phyloP scores from a whole-genome alignment of 2,797 vertebrate genomes.

The Labeo calbasu region DNA sequence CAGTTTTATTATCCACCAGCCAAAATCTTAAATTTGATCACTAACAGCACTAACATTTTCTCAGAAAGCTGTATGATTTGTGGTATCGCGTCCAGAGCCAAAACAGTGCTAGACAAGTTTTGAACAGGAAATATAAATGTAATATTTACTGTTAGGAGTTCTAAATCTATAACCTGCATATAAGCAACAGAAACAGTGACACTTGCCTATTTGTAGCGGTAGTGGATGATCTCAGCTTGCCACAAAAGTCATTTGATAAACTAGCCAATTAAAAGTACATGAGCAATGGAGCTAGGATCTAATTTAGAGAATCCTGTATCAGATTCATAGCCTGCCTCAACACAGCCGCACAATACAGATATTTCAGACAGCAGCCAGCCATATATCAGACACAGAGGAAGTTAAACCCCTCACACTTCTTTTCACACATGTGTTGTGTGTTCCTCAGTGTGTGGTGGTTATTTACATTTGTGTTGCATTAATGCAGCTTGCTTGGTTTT shows the following conservation, averaged over 20 bases:
- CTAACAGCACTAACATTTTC: background rate
- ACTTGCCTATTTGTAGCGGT: background rate
- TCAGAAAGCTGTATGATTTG: background rate
- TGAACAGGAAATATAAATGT: background rate
- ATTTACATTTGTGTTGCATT: constrained; percentile 33
- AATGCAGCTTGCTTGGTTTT: constrained; percentile 36
- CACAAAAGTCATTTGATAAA: constrained; percentile 42
- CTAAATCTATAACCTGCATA: constrained; percentile 2
- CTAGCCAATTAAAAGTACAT: constrained; percentile 35
- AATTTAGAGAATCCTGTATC: background rate
- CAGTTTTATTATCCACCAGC: background rate
- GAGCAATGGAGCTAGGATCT: background rate
- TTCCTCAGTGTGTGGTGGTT: constrained; percentile 13
- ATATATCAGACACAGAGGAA: background rate
- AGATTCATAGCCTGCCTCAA: background rate
- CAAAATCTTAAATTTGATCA: background rate
- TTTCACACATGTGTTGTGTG: background rate
- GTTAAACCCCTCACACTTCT: background rate
- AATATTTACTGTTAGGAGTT: background rate
- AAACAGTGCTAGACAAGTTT: background rate
- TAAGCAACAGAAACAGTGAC: background rate
- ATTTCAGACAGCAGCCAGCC: background rate
- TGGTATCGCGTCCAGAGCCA: background rate
- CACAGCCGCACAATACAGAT: constrained; percentile 8
- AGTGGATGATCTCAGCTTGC: constrained; percentile 29